Evolutionary conservation across 2,888 invertebrate genomes (phyloP), one percentile per base, ranked within the genome.

Genomic region (Eudasyphora cyanicolor): DNA sequence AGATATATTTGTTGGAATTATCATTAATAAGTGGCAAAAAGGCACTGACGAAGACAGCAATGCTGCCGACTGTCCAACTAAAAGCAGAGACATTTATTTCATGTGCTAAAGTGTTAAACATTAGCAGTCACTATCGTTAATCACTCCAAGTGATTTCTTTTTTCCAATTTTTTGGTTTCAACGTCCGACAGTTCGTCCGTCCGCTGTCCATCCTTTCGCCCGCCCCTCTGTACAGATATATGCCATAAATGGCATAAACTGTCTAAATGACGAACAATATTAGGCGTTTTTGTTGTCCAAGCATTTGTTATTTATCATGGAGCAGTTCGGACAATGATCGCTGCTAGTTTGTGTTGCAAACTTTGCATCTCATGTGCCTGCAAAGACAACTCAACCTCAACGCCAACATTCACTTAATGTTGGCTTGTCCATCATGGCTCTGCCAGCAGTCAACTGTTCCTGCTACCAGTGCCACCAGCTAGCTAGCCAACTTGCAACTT

Each of bases 221-320:
- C 12, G n/a, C n/a, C n/a, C 6, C 29, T n/a, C 24, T 2, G n/a
- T 29, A 19, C 10, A 7, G 57, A 14, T 71, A 57, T 76, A 62
- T 42, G 57, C 60, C 60, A n/a, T 29, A 60, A 77, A 14, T 70
- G 67, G 69, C 51, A 62, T 76, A 76, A 42, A 60, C 60, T 79
- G 76, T 45, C 75, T 67, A 71, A 78, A 49, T 84, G 84, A 76
- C 51, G 76, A 71, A 78, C 75, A 81, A 81, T 73, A 79, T 81
- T 84, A 73, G 81, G 78, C 78, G 75, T 79, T 73, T 79, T 78
- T 76, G 69, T 67, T 32, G 78, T 76, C 38, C 69, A 71, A 49
- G 27, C 76, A 81, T 84, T 81, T 81, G 69, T 51, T 81, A 84
- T 76, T 84, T 81, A 84, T 81, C 81, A 81, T 67, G 71, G n/a